A percentile compares a stretch with the other conserved stretches of the same genome.
Conservation (phyloP, 2,797 vertebrate genomes). For the Mus caroli region DNA sequence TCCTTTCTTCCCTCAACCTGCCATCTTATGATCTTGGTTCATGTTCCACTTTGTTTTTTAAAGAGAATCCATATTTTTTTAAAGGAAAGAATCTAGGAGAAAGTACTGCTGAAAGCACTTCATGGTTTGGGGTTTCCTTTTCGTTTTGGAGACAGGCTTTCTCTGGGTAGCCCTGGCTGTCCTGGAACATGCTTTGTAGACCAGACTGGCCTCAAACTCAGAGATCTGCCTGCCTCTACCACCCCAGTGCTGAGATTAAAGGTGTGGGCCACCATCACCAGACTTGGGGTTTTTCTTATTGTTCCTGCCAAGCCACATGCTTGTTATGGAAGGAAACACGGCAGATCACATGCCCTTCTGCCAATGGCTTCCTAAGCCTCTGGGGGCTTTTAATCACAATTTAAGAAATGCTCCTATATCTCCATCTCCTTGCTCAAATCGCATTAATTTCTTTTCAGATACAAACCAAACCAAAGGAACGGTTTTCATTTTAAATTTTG, state of each 20-base stretch:
- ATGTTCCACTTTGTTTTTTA: constrained; percentile 20
- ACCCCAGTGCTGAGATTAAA: neutral
- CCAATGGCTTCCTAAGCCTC: neutral
- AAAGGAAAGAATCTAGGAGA: neutral
- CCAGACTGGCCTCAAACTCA: neutral
- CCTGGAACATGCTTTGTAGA: neutral
- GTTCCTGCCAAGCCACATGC: neutral
- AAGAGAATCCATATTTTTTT: neutral
- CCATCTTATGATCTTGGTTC: constrained; percentile 16
- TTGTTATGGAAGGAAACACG: too few relatives aligned
- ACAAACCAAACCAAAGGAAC: constrained; percentile 21
- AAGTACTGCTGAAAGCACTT: constrained; percentile 23
- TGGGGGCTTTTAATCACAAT: neutral
- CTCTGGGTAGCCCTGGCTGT: neutral
- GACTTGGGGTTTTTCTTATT: neutral
- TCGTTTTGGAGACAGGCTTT: neutral
- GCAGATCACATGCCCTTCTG: neutral
- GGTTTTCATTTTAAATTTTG: constrained; percentile 54
- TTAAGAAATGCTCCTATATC: neutral
- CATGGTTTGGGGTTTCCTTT: neutral
- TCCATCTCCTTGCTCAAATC: neutral
- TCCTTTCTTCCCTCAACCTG: constrained; percentile 1
- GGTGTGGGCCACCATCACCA: neutral
- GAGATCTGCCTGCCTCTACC: neutral
- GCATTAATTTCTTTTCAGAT: neutral